Conservation (phyloP, 2,797 vertebrate genomes). For the Sylvia borin region DNA sequence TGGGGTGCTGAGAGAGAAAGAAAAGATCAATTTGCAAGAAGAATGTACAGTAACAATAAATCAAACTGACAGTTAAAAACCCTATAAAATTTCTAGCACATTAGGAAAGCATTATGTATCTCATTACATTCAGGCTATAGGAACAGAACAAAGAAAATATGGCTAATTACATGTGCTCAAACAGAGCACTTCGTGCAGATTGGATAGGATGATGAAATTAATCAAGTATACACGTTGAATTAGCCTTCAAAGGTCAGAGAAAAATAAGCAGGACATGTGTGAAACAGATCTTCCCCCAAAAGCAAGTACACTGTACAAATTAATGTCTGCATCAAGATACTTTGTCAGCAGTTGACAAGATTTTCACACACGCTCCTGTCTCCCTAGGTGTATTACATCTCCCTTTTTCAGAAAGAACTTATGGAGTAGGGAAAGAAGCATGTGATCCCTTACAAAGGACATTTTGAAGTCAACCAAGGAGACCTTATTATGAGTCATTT, state of each 20-base stretch:
- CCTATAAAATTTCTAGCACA: slow-evolving; percentile 22
- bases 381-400: slow-evolving; percentile 42
- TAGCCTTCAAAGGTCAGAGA: slow-evolving; percentile 39
- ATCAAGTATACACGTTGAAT: slow-evolving; percentile 28
- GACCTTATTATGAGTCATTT: background rate
- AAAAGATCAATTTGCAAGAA: background rate
- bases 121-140: background rate
- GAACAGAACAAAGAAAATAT: slow-evolving; percentile 2
- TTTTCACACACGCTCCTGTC: slow-evolving; percentile 47
- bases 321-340: slow-evolving; percentile 25
- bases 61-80: slow-evolving; percentile 20
- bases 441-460: slow-evolving; percentile 17
- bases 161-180: slow-evolving; percentile 26
- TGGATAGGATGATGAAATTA: slow-evolving; percentile 38
- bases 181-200: slow-evolving; percentile 11
- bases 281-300: slow-evolving; percentile 22
- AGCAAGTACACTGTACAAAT: slow-evolving; percentile 28
- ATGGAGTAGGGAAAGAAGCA: background rate
- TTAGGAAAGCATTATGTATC: slow-evolving; percentile 42
- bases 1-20: slow-evolving; percentile 9
- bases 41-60: slow-evolving; percentile 23
- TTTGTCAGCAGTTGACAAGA: slow-evolving; percentile 55
- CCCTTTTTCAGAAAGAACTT: background rate
- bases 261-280: slow-evolving; percentile 43
- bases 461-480: slow-evolving; percentile 28